These are phyloP conservation scores for Zeugodacus cucurbitae DNA, from an alignment of 1,140 invertebrate genomes.

Conservation along the genomic window DNA sequence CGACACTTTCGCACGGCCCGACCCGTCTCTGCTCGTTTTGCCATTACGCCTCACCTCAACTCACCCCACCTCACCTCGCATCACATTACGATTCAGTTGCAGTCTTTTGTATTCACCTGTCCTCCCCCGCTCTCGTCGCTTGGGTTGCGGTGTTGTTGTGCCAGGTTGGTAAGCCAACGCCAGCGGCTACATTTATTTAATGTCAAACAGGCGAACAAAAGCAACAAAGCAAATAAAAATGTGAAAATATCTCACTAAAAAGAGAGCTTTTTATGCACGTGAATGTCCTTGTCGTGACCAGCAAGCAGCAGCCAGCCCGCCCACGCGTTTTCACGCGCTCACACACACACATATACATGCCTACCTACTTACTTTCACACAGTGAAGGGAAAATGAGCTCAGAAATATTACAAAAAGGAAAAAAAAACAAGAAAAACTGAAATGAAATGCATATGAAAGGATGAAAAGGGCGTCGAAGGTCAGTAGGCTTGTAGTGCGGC, in stretches of 20 bases:
- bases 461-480: conserved; percentile 8
- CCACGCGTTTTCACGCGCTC: neutral
- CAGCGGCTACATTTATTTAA: conserved; percentile 11
- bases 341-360: neutral
- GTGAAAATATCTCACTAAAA: neutral
- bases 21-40: neutral
- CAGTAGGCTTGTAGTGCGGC: neutral
- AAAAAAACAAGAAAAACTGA: neutral
- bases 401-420: neutral
- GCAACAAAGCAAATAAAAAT: conserved; percentile 20
- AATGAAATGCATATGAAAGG: neutral
- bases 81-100: neutral
- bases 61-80: neutral
- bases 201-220: neutral
- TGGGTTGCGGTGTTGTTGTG: neutral
- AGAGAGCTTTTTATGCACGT: neutral
- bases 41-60: neutral
- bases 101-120: neutral
- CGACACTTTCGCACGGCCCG: neutral
- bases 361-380: neutral
- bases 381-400: neutral
- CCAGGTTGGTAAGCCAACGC: neutral
- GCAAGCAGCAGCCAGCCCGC: neutral
- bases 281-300: conserved; percentile 3
- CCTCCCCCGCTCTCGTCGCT: neutral